Evolutionary conservation across 2,797 vertebrate species (phyloP).

Genomic region (Dendrocincla fuliginosa): DNA sequence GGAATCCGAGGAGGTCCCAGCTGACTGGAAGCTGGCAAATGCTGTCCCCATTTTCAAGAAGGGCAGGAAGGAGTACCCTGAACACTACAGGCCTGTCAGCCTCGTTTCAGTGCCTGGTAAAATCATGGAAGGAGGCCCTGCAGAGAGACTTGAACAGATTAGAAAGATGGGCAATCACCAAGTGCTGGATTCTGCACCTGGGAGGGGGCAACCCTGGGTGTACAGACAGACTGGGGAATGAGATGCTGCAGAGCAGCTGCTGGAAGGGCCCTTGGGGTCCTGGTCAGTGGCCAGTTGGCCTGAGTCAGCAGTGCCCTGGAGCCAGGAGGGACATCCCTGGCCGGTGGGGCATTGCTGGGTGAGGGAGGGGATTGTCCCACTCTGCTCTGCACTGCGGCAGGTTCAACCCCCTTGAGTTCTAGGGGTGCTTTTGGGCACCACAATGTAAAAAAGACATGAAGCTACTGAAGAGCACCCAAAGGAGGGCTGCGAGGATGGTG

Average conservation of each 20-base stretch:
- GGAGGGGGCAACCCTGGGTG: background rate
- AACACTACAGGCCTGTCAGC: background rate
- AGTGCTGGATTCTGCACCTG: background rate
- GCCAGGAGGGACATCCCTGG: background rate
- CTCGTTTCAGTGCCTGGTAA: background rate
- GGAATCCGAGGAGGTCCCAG: background rate
- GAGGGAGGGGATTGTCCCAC: background rate
- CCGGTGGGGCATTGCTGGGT: no score
- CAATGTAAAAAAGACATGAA: background rate
- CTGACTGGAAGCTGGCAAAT: background rate
- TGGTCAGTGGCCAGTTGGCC: background rate
- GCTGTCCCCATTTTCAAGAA: background rate
- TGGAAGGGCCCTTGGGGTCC: background rate
- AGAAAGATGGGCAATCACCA: background rate
- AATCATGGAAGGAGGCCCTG: background rate
- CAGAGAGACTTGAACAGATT: background rate
- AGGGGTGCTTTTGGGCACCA: background rate
- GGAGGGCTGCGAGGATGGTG: background rate
- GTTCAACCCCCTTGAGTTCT: background rate
- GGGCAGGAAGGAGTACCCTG: background rate
- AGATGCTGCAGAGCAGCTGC: background rate
- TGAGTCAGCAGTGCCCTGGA: background rate
- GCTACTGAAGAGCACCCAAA: background rate
- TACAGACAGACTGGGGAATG: background rate
- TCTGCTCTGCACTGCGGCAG: rapidly evolving